These are phyloP conservation scores for Zaprionus inermis DNA, from an alignment of 1,140 invertebrate genomes.

Conservation along the genomic window DNA sequence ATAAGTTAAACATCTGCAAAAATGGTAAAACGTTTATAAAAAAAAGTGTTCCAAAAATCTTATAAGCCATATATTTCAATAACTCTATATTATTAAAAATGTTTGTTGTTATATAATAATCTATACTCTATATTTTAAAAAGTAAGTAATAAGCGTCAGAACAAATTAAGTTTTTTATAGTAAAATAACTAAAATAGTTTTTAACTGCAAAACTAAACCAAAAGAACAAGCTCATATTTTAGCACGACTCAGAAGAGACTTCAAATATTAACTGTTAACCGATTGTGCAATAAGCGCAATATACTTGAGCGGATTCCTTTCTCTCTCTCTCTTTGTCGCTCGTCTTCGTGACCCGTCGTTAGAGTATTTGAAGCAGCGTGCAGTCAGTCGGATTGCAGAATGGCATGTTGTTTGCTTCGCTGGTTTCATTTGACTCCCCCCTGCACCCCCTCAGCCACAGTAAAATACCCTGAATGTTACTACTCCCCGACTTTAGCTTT, in stretches of 20 bases:
- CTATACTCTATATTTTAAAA: too few species aligned
- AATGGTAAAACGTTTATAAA: too few species aligned
- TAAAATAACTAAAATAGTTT: background rate
- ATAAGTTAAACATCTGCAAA: too few species aligned
- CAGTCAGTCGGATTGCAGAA: conserved; percentile 77
- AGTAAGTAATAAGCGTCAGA: too few species aligned
- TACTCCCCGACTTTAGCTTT: conserved; percentile 24
- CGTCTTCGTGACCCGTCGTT: conserved; percentile 19
- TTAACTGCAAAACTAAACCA: background rate
- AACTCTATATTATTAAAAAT: too few species aligned
- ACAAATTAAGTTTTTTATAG: too few species aligned
- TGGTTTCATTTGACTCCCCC: conserved; percentile 71
- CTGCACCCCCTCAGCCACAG: too few species aligned
- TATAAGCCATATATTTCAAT: too few species aligned
- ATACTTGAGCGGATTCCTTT: background rate
- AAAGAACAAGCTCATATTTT: background rate
- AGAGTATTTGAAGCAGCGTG: conserved; percentile 62
- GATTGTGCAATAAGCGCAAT: conserved; percentile 7
- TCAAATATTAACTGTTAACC: background rate
- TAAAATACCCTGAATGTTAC: conserved; percentile 5
- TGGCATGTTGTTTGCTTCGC: conserved; percentile 81
- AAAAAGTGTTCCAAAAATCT: too few species aligned
- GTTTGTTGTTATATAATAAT: too few species aligned
- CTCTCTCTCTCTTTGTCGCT: conserved; percentile 25
- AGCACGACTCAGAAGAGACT: background rate